phyloP scores from a whole-genome alignment of 2,113 vertebrate genomes.

The Gallinago paraguaiae region DNA sequence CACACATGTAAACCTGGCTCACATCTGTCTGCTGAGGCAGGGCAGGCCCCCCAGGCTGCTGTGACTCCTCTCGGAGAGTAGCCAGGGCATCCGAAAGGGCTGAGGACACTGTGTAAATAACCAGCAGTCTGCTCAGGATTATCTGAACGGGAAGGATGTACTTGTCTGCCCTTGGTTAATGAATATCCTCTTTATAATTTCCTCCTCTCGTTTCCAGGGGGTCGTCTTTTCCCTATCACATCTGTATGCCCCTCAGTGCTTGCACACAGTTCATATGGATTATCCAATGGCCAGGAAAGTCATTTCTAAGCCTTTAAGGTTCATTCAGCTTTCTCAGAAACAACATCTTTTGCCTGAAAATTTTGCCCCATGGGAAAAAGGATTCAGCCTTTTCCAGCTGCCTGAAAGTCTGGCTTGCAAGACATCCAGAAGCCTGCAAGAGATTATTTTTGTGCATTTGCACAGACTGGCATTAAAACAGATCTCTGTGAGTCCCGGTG shows the following conservation, averaged over 20 bases:
- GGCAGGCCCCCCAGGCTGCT: constrained; percentile 16
- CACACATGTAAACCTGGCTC: background rate
- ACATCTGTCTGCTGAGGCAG: constrained; percentile 2
- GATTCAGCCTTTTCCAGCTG: constrained; percentile 15
- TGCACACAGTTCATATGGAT: background rate
- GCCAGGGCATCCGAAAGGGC: background rate
- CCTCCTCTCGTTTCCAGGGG: background rate
- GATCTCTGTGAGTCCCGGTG: background rate
- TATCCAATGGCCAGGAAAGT: background rate
- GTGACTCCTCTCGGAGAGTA: background rate
- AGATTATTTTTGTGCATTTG: background rate
- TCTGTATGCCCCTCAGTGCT: background rate
- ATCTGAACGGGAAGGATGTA: background rate
- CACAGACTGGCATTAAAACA: background rate
- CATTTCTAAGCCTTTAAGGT: background rate
- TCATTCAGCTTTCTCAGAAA: constrained; percentile 8
- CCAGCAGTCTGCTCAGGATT: background rate
- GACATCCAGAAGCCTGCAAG: constrained; percentile 3
- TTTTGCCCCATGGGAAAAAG: background rate
- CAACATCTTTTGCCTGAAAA: background rate
- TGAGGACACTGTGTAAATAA: background rate
- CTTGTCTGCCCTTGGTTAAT: background rate
- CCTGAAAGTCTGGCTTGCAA: constrained; percentile 17
- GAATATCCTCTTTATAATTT: background rate
- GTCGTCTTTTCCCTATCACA: background rate